phyloP scores from a whole-genome alignment of 2,113 vertebrate genomes.

The Hippolais icterina region DNA sequence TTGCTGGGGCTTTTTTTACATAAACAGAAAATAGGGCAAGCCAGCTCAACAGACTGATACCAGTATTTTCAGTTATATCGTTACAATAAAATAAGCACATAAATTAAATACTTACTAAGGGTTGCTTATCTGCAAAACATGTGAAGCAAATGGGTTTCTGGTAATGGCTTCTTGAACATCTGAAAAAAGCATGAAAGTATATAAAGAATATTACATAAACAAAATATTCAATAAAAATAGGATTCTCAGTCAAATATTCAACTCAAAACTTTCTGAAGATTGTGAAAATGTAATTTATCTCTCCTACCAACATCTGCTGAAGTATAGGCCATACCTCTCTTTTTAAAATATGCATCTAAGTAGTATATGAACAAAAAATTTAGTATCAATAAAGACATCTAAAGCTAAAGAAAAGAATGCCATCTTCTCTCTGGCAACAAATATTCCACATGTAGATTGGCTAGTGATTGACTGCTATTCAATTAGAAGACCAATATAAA shows the following conservation, averaged over 20 bases:
- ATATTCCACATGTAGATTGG: not conserved
- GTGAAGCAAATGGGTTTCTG: conserved; percentile 65
- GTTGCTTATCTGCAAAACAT: conserved; percentile 61
- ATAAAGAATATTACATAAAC: conserved; percentile 6
- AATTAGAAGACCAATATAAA: not conserved
- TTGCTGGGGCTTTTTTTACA: not conserved
- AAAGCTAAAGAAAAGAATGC: not conserved
- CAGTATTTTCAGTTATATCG: not conserved
- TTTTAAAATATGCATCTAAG: not conserved
- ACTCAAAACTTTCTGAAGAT: not conserved
- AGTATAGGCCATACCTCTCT: not conserved
- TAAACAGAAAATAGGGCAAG: not conserved
- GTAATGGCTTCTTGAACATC: conserved; percentile 78
- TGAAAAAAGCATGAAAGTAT: conserved; percentile 64
- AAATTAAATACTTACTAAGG: conserved; percentile 76
- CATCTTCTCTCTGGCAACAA: not conserved
- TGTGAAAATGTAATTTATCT: not conserved
- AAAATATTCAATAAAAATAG: not conserved
- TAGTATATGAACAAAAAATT: not conserved
- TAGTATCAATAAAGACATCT: not conserved
- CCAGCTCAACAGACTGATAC: not conserved
- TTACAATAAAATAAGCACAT: not conserved
- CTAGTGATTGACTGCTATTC: not conserved
- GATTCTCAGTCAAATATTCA: not conserved
- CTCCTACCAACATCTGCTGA: not conserved